These are phyloP conservation scores for Bos javanicus DNA, from an alignment of 2,113 vertebrate genomes.

Conservation along the genomic window DNA sequence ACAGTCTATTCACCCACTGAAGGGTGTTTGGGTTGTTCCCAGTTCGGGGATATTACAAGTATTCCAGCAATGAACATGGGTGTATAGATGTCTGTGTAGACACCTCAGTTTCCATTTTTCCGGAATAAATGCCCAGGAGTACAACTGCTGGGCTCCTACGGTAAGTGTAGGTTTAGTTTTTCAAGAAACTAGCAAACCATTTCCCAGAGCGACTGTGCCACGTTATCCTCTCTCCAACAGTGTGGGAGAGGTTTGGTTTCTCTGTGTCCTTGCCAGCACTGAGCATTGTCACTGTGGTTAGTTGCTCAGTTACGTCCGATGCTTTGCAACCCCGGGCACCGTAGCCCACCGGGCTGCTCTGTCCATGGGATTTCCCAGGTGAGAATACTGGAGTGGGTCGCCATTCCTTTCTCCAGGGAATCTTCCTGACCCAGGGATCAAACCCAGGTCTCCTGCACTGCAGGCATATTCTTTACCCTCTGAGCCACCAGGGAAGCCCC, in stretches of 20 bases:
- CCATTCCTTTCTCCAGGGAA: not conserved
- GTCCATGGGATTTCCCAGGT: not conserved
- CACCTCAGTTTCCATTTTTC: not conserved
- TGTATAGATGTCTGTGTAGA: not conserved
- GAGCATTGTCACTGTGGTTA: fast-evolving
- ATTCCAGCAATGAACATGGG: not conserved
- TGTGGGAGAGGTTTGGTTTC: fast-evolving
- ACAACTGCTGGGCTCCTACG: too few relatives aligned
- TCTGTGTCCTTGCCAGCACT: fast-evolving
- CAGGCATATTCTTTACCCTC: not conserved
- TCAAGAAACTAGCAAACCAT: not conserved
- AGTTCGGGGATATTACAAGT: not conserved
- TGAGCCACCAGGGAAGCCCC: not conserved
- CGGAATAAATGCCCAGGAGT: not conserved
- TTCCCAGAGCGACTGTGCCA: fast-evolving
- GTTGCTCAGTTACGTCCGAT: not conserved
- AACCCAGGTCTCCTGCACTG: not conserved
- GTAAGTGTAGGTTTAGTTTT: not conserved
- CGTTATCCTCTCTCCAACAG: fast-evolving
- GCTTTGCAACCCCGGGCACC: not conserved
- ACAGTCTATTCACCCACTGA: fast-evolving
- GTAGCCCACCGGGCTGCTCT: not conserved
- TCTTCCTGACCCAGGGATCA: not conserved
- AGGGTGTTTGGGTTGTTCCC: not conserved
- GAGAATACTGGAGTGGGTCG: not conserved